A percentile compares a stretch with the other conserved stretches of the same genome.
Conservation (phyloP, 2,113 vertebrate genomes). For the Chloroceryle aenea region DNA sequence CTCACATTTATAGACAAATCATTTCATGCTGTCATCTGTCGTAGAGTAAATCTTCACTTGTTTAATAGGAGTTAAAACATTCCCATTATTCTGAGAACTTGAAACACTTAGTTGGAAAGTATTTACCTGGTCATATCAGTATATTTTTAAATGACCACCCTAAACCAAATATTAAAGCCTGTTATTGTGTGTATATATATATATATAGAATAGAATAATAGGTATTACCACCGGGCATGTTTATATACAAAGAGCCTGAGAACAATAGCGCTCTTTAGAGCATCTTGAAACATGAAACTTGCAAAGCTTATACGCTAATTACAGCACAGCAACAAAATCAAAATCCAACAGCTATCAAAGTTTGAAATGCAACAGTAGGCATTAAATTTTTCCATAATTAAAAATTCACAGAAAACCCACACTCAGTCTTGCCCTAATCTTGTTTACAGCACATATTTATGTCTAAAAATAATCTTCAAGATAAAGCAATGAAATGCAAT, state of each 20-base stretch:
- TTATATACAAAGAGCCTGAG: conserved; percentile 17
- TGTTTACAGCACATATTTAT: background rate
- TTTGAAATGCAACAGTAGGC: background rate
- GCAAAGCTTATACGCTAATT: conserved; percentile 57
- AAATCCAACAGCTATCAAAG: conserved; percentile 31
- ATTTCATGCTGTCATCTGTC: background rate
- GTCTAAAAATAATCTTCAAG: background rate
- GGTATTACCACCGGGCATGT: background rate
- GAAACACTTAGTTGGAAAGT: background rate
- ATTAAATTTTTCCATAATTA: background rate
- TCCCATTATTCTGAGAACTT: background rate
- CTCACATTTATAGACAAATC: background rate
- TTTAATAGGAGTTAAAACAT: background rate
- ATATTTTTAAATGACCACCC: background rate
- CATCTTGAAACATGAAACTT: conserved; percentile 63
- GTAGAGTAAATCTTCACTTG: background rate
- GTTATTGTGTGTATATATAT: background rate
- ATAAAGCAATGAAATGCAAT: background rate
- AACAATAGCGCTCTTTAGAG: conserved; percentile 45
- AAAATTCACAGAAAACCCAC: background rate
- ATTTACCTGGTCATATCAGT: background rate
- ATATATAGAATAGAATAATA: background rate
- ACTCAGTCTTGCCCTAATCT: background rate
- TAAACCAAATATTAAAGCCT: background rate
- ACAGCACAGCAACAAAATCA: conserved; percentile 53